Conservation (phyloP, 2,888 invertebrate species). For the Andrena praecox region DNA sequence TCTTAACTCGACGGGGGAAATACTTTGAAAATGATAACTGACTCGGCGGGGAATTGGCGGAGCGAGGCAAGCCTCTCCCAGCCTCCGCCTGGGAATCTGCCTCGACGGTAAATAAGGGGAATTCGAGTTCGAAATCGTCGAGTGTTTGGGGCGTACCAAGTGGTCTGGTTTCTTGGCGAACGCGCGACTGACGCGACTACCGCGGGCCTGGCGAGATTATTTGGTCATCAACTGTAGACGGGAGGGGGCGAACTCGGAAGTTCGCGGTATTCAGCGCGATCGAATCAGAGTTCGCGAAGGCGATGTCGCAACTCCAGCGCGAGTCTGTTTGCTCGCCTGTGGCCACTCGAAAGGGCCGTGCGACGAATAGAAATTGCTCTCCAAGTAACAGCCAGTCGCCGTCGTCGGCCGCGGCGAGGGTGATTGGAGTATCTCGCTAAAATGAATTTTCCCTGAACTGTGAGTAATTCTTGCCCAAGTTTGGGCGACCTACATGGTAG, state of each 20-base stretch:
- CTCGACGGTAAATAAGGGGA: constrained; percentile 31
- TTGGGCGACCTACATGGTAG: too few species aligned
- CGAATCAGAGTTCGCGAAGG: constrained; percentile 38
- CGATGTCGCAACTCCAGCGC: constrained; percentile 35
- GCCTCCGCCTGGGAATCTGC: constrained; percentile 15
- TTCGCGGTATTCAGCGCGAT: constrained; percentile 44
- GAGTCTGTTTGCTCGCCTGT: constrained; percentile 31
- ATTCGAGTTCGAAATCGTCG: constrained; percentile 2
- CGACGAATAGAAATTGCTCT: constrained; percentile 42
- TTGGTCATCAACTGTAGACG: constrained; percentile 31
- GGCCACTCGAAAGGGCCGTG: constrained; percentile 34
- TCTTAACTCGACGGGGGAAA: constrained; percentile 32
- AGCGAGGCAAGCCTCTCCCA: not conserved
- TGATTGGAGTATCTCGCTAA: not conserved
- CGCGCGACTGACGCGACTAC: not conserved
- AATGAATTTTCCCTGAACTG: not conserved
- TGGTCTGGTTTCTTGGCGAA: constrained; percentile 24
- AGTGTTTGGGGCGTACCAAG: not conserved
- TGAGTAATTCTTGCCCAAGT: too few species aligned
- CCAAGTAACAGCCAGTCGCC: not conserved
- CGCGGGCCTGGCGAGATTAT: constrained; percentile 39
- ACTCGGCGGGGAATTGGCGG: constrained; percentile 22
- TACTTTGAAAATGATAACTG: constrained; percentile 49
- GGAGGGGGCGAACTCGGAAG: not conserved
- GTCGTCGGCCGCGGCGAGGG: not conserved